These are phyloP conservation scores for Hypomecis punctinalis DNA, from an alignment of 2,888 invertebrate species.

Conservation along the genomic window DNA sequence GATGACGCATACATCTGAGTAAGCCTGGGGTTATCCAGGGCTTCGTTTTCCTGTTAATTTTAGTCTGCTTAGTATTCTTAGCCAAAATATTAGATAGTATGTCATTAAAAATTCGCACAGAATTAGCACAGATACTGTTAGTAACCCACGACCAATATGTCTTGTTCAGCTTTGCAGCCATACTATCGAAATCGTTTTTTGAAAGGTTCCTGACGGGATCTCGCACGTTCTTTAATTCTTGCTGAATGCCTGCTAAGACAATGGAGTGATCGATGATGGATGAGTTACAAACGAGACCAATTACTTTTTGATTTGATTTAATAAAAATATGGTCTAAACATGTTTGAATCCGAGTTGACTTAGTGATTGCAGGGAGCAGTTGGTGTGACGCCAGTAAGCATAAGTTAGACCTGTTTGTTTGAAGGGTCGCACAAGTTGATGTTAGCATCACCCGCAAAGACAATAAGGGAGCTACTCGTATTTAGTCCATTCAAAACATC, in stretches of 20 bases:
- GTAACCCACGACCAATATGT: too few species aligned
- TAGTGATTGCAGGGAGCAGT: too few species aligned
- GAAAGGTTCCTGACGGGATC: background rate
- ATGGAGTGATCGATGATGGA: background rate
- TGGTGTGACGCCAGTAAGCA: too few species aligned
- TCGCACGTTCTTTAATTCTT: too few species aligned
- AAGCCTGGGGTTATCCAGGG: too few species aligned
- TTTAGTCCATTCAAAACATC: background rate
- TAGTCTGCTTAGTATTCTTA: background rate
- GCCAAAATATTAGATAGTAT: background rate
- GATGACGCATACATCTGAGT: slow-evolving; percentile 3
- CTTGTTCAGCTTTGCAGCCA: background rate
- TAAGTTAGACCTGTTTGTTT: too few species aligned
- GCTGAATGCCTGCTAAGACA: background rate
- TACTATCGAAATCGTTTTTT: background rate
- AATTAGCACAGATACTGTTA: background rate
- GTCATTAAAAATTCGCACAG: background rate
- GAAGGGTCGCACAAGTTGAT: too few species aligned
- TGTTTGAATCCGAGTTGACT: background rate
- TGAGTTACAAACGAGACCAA: too few species aligned
- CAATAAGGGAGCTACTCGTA: too few species aligned
- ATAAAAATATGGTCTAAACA: background rate
- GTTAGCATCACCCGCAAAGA: too few species aligned
- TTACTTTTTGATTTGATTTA: background rate
- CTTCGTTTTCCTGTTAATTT: background rate